A percentile compares a stretch with the other conserved stretches of the same genome.
Evolutionary conservation across 2,797 vertebrate species (phyloP).

Genomic region (Coregonus sp.): DNA sequence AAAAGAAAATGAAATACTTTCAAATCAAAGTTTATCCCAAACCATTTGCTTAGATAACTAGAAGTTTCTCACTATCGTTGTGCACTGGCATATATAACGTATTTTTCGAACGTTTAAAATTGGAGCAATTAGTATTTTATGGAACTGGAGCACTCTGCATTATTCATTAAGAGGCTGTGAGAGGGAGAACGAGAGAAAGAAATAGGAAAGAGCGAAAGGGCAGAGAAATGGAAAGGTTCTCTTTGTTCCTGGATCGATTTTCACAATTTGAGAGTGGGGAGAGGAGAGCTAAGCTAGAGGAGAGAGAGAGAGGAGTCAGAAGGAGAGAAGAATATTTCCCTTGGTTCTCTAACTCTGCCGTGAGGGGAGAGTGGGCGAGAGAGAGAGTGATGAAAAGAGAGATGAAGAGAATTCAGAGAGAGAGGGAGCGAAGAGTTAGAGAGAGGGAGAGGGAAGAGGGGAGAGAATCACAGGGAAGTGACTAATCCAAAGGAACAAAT

Average conservation of each 20-base stretch:
- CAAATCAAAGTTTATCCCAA: too few relatives aligned
- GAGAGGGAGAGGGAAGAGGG: slow-evolving; percentile 8
- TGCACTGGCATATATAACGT: background rate
- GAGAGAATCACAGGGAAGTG: background rate
- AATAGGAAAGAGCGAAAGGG: slow-evolving; percentile 5
- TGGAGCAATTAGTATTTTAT: slow-evolving; percentile 58
- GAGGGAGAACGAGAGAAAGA: slow-evolving; percentile 12
- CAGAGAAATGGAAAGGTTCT: slow-evolving; percentile 14
- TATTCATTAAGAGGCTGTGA: slow-evolving; percentile 55
- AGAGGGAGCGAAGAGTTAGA: slow-evolving; percentile 22
- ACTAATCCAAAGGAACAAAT: background rate
- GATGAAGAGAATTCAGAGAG: too few relatives aligned
- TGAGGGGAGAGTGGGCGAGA: background rate
- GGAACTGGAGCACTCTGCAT: slow-evolving; percentile 53
- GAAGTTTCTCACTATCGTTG: background rate
- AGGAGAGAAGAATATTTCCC: background rate
- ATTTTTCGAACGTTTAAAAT: slow-evolving; percentile 21
- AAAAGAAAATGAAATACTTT: too few relatives aligned
- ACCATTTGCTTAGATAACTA: background rate
- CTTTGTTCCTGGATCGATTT: slow-evolving; percentile 37
- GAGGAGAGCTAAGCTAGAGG: background rate
- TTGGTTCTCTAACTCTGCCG: too few relatives aligned
- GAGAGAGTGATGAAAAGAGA: background rate
- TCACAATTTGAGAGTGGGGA: slow-evolving; percentile 30
- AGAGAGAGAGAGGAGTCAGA: background rate